Percentiles rank a stretch among this genome's conserved stretches.
phyloP scores from a whole-genome alignment of 2,888 invertebrate species.

The Azorinus chamasolen region DNA sequence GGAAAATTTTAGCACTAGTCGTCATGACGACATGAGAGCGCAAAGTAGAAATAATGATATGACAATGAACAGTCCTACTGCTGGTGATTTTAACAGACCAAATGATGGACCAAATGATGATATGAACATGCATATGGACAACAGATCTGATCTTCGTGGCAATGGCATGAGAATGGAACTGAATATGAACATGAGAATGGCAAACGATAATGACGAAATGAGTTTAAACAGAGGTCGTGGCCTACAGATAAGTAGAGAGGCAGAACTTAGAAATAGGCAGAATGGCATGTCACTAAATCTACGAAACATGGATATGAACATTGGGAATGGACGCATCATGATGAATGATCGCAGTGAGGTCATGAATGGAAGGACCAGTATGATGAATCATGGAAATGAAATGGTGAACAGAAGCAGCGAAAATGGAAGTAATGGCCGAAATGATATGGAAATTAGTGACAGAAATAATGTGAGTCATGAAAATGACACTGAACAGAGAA shows the following conservation, averaged over 20 bases:
- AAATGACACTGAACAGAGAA: slow-evolving; percentile 21
- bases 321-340: slow-evolving; percentile 34
- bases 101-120: slow-evolving; percentile 43
- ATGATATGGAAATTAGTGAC: slow-evolving; percentile 42
- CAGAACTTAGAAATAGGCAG: slow-evolving; percentile 27
- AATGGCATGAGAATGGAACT: slow-evolving; percentile 42
- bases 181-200: slow-evolving; percentile 40
- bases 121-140: slow-evolving; percentile 42
- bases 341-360: slow-evolving; percentile 22
- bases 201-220: slow-evolving; percentile 33
- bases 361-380: slow-evolving; percentile 22
- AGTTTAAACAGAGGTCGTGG: slow-evolving; percentile 32
- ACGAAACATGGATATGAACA: slow-evolving; percentile 30
- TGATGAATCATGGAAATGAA: slow-evolving; percentile 29
- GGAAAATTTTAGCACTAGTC: slow-evolving; percentile 37
- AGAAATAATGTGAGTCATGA: slow-evolving; percentile 19
- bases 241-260: slow-evolving; percentile 23
- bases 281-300: slow-evolving; percentile 20
- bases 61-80: slow-evolving; percentile 45
- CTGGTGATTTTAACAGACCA: slow-evolving; percentile 35
- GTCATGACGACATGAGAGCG: slow-evolving; percentile 45
- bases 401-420: slow-evolving; percentile 23
- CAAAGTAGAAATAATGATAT: slow-evolving; percentile 52
- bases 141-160: slow-evolving; percentile 32
- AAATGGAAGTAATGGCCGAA: slow-evolving; percentile 1